Conservation (phyloP, 2,888 invertebrate species). For the Choristoneura rosaceana region DNA sequence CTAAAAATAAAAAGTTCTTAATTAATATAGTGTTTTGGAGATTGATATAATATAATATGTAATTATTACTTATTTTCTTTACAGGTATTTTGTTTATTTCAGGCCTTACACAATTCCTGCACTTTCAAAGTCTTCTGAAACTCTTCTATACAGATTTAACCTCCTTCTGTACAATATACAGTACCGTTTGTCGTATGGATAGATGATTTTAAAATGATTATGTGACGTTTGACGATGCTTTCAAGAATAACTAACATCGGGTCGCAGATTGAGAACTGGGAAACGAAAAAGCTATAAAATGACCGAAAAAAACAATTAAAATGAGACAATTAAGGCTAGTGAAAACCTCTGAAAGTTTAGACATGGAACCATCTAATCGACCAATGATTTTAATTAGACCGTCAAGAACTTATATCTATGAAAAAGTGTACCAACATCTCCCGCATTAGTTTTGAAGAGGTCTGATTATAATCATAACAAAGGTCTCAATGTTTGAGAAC, state of each 20-base stretch:
- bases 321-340: constrained; percentile 1
- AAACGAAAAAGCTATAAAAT: neutral
- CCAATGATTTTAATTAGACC: neutral
- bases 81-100: neutral
- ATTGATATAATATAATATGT: neutral
- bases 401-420: neutral
- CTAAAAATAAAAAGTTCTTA: too few relatives aligned
- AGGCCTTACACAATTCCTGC: neutral
- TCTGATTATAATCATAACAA: neutral
- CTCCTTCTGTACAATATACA: neutral
- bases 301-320: neutral
- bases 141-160: constrained; percentile 1
- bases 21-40: neutral
- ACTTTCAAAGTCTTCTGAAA: neutral
- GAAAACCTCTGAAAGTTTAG: neutral
- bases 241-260: neutral
- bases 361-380: neutral
- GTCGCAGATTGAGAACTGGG: neutral
- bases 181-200: neutral
- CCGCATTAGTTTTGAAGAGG: neutral
- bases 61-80: neutral
- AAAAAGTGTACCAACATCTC: neutral
- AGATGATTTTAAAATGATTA: neutral
- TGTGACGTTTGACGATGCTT: neutral
- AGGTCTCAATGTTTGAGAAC: neutral